These are phyloP conservation scores for Phataginus tetradactyla DNA, from an alignment of 2,797 vertebrate genomes.

Conservation along the genomic window DNA sequence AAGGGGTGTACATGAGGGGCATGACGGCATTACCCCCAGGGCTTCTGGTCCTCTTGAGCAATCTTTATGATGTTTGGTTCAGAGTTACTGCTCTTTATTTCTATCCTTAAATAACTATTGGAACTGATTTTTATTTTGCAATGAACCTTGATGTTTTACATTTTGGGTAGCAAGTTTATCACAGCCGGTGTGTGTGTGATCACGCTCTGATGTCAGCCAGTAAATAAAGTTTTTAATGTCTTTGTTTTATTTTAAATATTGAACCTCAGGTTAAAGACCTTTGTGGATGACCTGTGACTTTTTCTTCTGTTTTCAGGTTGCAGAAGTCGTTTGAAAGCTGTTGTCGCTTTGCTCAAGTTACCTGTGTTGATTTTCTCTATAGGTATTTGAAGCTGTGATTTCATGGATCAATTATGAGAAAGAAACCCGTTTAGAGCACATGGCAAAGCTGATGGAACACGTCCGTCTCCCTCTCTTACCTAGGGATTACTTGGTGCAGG, in stretches of 20 bases:
- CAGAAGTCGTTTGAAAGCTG: background rate
- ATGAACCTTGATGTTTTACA: background rate
- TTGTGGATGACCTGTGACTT: background rate
- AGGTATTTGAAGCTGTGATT: conserved; percentile 98
- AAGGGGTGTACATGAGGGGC: background rate
- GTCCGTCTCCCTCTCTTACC: conserved; percentile 96
- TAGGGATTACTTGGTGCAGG: conserved; percentile 97
- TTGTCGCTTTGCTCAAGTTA: conserved; percentile 39
- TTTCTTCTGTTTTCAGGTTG: background rate
- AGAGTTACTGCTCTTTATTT: background rate
- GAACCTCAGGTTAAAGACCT: background rate
- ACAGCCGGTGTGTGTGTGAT: background rate
- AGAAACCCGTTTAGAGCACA: conserved; percentile 93
- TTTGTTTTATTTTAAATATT: conserved; percentile 32
- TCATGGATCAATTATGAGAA: conserved; percentile 97
- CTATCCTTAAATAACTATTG: background rate
- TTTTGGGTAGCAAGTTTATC: background rate
- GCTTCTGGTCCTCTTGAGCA: background rate
- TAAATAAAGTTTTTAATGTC: background rate
- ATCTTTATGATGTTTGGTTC: background rate
- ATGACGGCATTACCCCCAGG: background rate
- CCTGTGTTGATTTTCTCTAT: conserved; percentile 52
- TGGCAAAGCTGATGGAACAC: conserved; percentile 97
- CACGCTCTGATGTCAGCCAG: background rate
- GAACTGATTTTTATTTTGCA: conserved; percentile 23